A percentile compares a stretch with the other conserved stretches of the same genome.
Conservation (phyloP, 2,888 invertebrate genomes). For the Pristionchus fissidentatus region DNA sequence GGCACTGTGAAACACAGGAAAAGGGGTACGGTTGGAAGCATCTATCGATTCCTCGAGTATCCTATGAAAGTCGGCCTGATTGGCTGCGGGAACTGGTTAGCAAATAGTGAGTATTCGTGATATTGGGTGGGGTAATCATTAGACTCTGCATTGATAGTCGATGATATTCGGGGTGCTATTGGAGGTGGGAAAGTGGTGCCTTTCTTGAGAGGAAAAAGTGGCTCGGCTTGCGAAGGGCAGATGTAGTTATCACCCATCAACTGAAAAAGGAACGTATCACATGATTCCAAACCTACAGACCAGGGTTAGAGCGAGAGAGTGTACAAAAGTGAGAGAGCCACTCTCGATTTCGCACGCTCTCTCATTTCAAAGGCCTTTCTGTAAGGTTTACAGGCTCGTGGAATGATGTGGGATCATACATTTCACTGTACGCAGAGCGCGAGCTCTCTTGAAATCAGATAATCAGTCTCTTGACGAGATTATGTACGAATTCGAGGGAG, state of each 20-base stretch:
- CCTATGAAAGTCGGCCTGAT: conserved; percentile 4
- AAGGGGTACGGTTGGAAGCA: background rate
- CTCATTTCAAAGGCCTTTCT: too few relatives aligned
- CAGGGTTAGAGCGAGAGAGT: too few relatives aligned
- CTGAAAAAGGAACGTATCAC: background rate
- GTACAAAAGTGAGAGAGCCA: too few relatives aligned
- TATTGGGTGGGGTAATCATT: conserved; percentile 13
- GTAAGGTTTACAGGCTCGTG: too few relatives aligned
- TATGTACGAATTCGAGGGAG: too few relatives aligned
- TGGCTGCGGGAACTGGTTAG: background rate
- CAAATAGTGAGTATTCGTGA: too few relatives aligned
- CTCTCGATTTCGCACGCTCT: too few relatives aligned
- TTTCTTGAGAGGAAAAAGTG: conserved; percentile 26
- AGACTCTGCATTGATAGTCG: conserved; percentile 18
- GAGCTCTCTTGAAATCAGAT: too few relatives aligned
- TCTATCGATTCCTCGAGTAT: conserved; percentile 19
- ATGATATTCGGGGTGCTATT: background rate
- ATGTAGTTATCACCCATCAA: conserved; percentile 35
- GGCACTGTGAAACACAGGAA: background rate
- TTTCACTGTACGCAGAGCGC: too few relatives aligned
- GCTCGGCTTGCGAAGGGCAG: conserved; percentile 14
- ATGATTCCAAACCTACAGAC: too few relatives aligned
- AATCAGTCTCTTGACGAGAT: too few relatives aligned
- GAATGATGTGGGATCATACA: too few relatives aligned
- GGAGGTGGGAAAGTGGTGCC: conserved; percentile 1